Evolutionary conservation across 2,888 invertebrate genomes (phyloP).

Genomic region (Trissolcus brochymenae): DNA sequence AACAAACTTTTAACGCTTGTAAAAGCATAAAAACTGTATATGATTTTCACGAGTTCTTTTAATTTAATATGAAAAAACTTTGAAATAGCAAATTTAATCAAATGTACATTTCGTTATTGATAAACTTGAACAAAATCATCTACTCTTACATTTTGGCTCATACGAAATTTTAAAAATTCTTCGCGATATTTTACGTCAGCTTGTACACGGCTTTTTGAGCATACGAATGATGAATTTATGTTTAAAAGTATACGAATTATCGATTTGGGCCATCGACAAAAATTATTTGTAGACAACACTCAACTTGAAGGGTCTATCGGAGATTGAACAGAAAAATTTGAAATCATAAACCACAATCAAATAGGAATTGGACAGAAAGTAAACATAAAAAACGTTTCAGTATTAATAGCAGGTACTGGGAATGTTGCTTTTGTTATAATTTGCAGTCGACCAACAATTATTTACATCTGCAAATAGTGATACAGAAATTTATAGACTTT

Average conservation of each 20-base stretch:
- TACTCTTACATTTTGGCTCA: no score
- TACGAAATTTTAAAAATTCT: background rate
- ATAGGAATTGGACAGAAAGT: background rate
- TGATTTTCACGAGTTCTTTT: no score
- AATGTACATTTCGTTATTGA: no score
- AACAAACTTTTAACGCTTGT: no score
- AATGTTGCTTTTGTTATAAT: no score
- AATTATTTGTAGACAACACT: background rate
- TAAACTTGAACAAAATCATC: no score
- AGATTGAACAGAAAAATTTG: background rate
- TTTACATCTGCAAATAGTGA: no score
- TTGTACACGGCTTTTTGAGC: background rate
- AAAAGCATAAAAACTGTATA: no score
- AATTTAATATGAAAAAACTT: no score
- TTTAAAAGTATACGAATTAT: background rate
- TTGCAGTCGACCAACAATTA: no score
- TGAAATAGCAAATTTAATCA: no score
- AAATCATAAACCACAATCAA: background rate
- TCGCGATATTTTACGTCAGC: background rate
- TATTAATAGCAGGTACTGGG: no score
- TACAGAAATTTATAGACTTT: slow-evolving; percentile 12
- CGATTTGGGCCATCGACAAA: background rate
- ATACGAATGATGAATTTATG: background rate
- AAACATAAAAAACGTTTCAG: background rate
- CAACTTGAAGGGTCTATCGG: background rate